These are phyloP conservation scores for Pissodes strobi DNA, from an alignment of 1,140 invertebrate species.

Conservation along the genomic window DNA sequence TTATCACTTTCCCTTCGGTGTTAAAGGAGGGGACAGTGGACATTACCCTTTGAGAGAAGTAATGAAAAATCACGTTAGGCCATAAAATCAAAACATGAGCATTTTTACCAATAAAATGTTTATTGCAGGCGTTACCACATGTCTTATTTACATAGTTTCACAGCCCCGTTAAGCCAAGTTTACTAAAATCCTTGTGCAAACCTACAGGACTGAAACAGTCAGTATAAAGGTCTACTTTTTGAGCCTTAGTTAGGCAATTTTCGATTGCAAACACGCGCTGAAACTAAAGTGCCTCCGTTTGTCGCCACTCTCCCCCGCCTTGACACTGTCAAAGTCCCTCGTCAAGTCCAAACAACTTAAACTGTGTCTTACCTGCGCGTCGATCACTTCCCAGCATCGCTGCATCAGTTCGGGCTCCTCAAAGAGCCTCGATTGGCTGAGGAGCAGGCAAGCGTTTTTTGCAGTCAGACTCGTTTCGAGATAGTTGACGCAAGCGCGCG, in stretches of 20 bases:
- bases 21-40: too few relatives aligned
- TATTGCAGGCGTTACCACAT: too few relatives aligned
- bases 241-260: constrained; percentile 18
- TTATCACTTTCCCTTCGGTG: too few relatives aligned
- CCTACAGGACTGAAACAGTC: too few relatives aligned
- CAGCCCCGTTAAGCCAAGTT: too few relatives aligned
- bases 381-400: constrained; percentile 93
- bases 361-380: constrained; percentile 75
- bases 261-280: constrained; percentile 36
- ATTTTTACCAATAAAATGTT: too few relatives aligned
- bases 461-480: constrained; percentile 89
- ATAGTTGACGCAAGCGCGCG: constrained; percentile 87
- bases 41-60: too few relatives aligned
- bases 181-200: too few relatives aligned
- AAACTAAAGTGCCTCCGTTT: constrained; percentile 48
- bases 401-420: constrained; percentile 93
- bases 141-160: too few relatives aligned
- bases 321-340: constrained; percentile 12
- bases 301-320: not conserved
- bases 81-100: too few relatives aligned
- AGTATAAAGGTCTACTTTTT: constrained; percentile 8
- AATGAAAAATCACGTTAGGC: too few relatives aligned
- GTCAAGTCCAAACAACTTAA: constrained; percentile 49
- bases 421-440: constrained; percentile 88
- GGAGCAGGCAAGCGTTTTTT: constrained; percentile 88